Percentiles rank a stretch among this genome's conserved stretches.
phyloP scores from a whole-genome alignment of 1,140 invertebrate species.

The Goniozus legneri region DNA sequence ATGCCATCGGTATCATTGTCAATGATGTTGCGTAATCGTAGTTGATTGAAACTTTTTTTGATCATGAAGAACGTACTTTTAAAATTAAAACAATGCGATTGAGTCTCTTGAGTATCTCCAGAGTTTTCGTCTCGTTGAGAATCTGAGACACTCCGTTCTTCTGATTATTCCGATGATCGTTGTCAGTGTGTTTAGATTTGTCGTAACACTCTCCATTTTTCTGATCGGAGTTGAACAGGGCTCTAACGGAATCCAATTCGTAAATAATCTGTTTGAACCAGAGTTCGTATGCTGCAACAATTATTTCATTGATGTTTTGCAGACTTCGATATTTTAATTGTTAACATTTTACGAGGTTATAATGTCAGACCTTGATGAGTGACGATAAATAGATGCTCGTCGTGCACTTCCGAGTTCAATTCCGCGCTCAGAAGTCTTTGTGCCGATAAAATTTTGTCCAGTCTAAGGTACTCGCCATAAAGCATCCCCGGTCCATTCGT shows the following conservation, averaged over 20 bases:
- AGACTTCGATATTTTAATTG: background rate
- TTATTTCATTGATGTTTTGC: slow-evolving; percentile 4
- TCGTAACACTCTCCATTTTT: slow-evolving; percentile 16
- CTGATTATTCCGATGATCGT: slow-evolving; percentile 11
- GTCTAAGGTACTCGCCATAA: slow-evolving; percentile 82
- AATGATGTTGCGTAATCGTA: no score
- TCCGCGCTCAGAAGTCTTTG: slow-evolving; percentile 80
- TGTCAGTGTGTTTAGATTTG: slow-evolving; percentile 7
- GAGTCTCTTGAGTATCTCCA: slow-evolving; percentile 89
- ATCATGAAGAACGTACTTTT: slow-evolving; percentile 69
- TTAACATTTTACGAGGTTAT: background rate
- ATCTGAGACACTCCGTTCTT: slow-evolving; percentile 42
- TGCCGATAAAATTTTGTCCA: slow-evolving; percentile 85
- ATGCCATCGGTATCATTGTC: slow-evolving; percentile 13
- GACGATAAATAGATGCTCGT: slow-evolving; percentile 96
- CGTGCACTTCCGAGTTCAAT: slow-evolving; percentile 72
- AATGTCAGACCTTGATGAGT: slow-evolving; percentile 85
- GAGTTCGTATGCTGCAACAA: slow-evolving; percentile 85
- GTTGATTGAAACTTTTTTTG: slow-evolving; percentile 11
- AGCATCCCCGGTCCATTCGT: slow-evolving; percentile 68
- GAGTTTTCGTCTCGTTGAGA: slow-evolving; percentile 87
- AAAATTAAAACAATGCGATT: slow-evolving; percentile 90
- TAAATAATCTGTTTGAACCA: slow-evolving; percentile 99
- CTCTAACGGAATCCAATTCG: slow-evolving; percentile 90
- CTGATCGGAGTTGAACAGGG: slow-evolving; percentile 70